Evolutionary conservation across 53 echinoderm and acorn worm species (phyloP).

Genomic region (Hippasteria phrygiana): DNA sequence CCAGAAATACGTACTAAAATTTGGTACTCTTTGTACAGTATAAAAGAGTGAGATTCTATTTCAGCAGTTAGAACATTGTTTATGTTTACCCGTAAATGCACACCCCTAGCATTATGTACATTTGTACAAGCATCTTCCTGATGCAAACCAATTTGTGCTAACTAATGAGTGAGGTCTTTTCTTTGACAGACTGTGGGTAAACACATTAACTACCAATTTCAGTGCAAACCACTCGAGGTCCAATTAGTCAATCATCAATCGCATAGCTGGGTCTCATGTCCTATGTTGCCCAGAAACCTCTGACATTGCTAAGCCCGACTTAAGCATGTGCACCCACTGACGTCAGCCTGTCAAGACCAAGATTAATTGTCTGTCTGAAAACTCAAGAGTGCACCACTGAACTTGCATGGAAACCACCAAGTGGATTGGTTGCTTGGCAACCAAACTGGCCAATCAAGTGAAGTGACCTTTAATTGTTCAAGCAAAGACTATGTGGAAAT

Average conservation of each 20-base stretch:
- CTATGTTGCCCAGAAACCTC: constrained; percentile 11
- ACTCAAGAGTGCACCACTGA: background rate
- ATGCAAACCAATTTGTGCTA: background rate
- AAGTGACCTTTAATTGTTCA: background rate
- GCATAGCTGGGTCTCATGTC: background rate
- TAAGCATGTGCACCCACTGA: background rate
- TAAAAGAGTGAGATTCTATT: too few relatives aligned
- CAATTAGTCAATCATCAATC: background rate
- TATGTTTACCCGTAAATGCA: too few relatives aligned
- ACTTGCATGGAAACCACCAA: constrained; percentile 22
- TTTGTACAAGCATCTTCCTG: background rate
- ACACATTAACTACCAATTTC: background rate
- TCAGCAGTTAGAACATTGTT: too few relatives aligned
- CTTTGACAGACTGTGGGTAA: background rate
- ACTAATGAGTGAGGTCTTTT: background rate
- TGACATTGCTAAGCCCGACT: background rate
- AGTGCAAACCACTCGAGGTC: background rate
- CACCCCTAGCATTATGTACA: too few relatives aligned
- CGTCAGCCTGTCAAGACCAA: background rate
- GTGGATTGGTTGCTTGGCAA: constrained; percentile 36
- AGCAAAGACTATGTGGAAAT: background rate
- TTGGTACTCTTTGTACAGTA: too few relatives aligned
- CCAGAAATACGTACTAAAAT: too few relatives aligned
- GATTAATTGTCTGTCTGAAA: background rate
- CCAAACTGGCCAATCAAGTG: constrained; percentile 24